phyloP scores from a whole-genome alignment of 53 echinoderm and acorn worm species.

The Stichopus horrens region DNA sequence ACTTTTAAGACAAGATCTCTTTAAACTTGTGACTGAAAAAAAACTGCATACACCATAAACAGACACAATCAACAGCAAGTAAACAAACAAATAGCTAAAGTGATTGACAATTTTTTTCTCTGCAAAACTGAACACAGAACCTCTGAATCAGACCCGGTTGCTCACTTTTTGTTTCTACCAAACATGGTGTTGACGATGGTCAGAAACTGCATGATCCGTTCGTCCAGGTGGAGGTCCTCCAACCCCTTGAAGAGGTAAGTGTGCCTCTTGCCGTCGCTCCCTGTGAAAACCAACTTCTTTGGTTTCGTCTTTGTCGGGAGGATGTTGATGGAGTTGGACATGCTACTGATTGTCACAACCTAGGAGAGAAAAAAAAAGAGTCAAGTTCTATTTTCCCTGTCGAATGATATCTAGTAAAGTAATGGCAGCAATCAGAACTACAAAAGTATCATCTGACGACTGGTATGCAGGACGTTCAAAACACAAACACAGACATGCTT shows the following conservation, averaged over 20 bases:
- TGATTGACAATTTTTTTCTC: too few relatives aligned
- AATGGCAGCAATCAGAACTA: background rate
- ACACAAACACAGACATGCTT: too few relatives aligned
- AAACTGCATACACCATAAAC: too few relatives aligned
- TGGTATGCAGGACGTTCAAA: background rate
- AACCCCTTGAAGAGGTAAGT: constrained; percentile 97
- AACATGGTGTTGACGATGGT: constrained; percentile 99
- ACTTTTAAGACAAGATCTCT: too few relatives aligned
- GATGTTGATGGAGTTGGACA: constrained; percentile 83
- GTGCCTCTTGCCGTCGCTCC: constrained; percentile 84
- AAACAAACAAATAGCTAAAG: too few relatives aligned
- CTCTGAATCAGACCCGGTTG: background rate
- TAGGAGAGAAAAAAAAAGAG: constrained; percentile 13
- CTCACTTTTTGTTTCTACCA: constrained; percentile 87
- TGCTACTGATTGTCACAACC: constrained; percentile 80
- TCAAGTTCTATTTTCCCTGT: background rate
- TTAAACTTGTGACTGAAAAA: too few relatives aligned
- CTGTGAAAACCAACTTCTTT: constrained; percentile 92
- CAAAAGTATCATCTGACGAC: background rate
- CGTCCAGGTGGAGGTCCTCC: constrained; percentile 94
- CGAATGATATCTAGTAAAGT: too few relatives aligned
- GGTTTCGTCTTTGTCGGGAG: constrained; percentile 98
- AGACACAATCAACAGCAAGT: too few relatives aligned
- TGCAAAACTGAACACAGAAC: too few relatives aligned
- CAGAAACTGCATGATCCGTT: constrained; percentile 98